These are phyloP conservation scores for Pantherophis vulpinus DNA, from an alignment of 2,797 vertebrate genomes.

Conservation along the genomic window DNA sequence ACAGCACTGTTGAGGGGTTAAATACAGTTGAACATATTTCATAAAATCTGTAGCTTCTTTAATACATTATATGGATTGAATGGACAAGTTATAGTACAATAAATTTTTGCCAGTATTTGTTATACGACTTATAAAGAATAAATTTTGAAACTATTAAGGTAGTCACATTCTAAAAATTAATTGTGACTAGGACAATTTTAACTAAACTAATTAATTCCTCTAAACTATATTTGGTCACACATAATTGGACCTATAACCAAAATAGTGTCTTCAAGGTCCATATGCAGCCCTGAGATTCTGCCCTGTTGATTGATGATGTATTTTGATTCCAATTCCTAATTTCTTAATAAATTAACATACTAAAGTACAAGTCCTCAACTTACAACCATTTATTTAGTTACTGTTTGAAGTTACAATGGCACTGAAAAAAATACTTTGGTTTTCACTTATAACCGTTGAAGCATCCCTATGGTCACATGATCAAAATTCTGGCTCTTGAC, in stretches of 20 bases:
- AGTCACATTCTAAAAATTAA: background rate
- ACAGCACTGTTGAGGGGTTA: background rate
- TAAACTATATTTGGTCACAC: background rate
- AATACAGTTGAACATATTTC: constrained; percentile 23
- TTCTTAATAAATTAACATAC: constrained; percentile 25
- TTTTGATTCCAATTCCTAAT: constrained; percentile 33
- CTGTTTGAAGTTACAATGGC: background rate
- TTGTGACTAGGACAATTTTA: background rate
- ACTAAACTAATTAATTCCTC: background rate
- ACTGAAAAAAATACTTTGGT: background rate
- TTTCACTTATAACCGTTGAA: background rate
- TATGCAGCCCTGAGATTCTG: background rate
- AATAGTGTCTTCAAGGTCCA: background rate
- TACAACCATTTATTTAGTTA: background rate
- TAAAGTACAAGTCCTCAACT: background rate
- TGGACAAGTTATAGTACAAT: constrained; percentile 8
- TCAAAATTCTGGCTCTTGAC: background rate
- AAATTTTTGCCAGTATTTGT: constrained; percentile 48
- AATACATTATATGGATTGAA: background rate
- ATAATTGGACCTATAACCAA: background rate
- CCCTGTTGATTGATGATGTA: constrained; percentile 13
- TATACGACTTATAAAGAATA: constrained; percentile 39
- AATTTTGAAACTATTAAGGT: constrained; percentile 56
- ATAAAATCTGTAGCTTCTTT: constrained; percentile 29
- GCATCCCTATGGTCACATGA: background rate